Evolutionary conservation across 2,113 vertebrate genomes (phyloP).

Genomic region (Nymphicus hollandicus): DNA sequence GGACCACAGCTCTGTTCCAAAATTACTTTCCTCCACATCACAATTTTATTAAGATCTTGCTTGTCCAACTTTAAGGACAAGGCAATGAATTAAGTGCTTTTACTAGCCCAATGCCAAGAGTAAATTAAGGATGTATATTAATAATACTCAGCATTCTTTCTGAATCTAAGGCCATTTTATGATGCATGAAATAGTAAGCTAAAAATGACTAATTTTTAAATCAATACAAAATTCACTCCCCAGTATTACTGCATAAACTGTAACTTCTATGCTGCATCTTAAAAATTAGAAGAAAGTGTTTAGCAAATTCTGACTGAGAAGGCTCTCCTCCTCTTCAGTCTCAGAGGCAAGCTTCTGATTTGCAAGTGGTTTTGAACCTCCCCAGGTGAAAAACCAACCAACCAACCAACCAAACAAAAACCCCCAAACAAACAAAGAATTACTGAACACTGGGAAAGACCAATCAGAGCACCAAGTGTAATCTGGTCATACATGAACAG

Average conservation of each 20-base stretch:
- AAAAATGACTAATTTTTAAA: slow-evolving; percentile 23
- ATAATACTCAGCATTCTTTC: neutral
- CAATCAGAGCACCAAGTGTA: neutral
- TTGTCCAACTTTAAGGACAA: slow-evolving; percentile 1
- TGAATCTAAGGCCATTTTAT: slow-evolving; percentile 35
- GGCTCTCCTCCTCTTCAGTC: neutral
- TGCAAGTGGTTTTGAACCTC: neutral
- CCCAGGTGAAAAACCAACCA: neutral
- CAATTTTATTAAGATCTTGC: neutral
- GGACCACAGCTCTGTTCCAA: neutral
- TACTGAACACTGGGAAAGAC: neutral
- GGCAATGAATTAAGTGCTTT: slow-evolving; percentile 31
- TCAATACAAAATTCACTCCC: slow-evolving; percentile 11
- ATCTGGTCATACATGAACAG: neutral
- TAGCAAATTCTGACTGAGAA: neutral
- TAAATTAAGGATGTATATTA: slow-evolving; percentile 8
- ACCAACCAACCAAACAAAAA: neutral
- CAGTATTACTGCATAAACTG: neutral
- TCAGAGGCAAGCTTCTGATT: neutral
- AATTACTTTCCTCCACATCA: neutral
- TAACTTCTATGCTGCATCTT: neutral
- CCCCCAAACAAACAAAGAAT: neutral
- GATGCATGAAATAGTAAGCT: slow-evolving; percentile 39
- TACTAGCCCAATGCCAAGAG: slow-evolving; percentile 12
- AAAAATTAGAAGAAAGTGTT: slow-evolving; percentile 7